Conservation (phyloP, 2,797 vertebrate species). For the Gymnoscopelus microlampas region DNA sequence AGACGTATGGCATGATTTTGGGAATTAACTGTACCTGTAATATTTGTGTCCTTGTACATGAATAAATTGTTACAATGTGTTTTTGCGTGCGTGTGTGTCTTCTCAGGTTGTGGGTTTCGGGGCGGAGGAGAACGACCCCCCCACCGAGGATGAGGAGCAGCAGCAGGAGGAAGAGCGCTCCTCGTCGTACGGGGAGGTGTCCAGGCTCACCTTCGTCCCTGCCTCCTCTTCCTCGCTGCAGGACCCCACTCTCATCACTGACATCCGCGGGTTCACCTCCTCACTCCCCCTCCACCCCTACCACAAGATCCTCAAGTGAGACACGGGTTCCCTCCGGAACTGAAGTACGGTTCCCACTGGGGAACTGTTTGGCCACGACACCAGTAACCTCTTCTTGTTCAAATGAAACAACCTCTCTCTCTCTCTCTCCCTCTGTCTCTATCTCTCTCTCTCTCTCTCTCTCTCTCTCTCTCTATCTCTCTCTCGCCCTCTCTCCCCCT, state of each 20-base stretch:
- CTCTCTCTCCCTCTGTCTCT: not conserved
- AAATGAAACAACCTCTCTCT: constrained; percentile 65
- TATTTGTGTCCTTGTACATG: too few species aligned
- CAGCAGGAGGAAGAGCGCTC: constrained; percentile 1
- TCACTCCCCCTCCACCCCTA: constrained; percentile 89
- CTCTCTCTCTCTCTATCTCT: not conserved
- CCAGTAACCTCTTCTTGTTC: constrained; percentile 86
- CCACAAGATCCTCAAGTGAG: constrained; percentile 90
- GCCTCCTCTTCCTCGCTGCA: constrained; percentile 77
- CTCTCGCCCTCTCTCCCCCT: too few species aligned
- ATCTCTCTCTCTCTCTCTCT: not conserved
- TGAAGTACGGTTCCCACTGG: not conserved
- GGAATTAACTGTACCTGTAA: too few species aligned
- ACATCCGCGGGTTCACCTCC: constrained; percentile 91
- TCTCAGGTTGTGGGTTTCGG: constrained; percentile 92
- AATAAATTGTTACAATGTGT: too few species aligned
- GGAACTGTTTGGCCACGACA: constrained; percentile 78
- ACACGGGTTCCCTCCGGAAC: not conserved
- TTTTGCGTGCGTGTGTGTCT: not conserved
- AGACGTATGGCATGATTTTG: too few species aligned
- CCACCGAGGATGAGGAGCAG: not conserved
- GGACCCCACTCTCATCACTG: constrained; percentile 79
- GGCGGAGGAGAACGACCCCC: constrained; percentile 82
- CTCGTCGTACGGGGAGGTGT: constrained; percentile 85
- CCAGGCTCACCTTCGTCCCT: constrained; percentile 86